Conservation (phyloP, 2,113 vertebrate genomes). For the Lichenostomus cassidix region DNA sequence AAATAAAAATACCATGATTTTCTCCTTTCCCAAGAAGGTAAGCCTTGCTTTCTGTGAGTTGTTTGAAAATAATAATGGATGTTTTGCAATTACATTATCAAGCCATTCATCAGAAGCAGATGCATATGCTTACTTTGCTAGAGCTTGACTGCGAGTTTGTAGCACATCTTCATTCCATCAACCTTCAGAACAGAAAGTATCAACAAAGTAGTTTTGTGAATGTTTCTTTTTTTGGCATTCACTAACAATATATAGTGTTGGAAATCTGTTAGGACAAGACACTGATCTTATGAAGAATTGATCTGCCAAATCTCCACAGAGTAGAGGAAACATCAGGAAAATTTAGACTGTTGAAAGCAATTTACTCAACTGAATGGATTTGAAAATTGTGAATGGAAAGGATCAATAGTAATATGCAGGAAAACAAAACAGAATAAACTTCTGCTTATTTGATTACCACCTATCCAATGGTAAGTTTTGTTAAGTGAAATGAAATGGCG, state of each 20-base stretch:
- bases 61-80: not conserved
- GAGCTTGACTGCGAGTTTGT: not conserved
- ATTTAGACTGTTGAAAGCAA: conserved; percentile 34
- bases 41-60: not conserved
- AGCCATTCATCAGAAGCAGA: not conserved
- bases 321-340: conserved; percentile 40
- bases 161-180: conserved; percentile 4
- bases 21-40: not conserved
- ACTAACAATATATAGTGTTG: conserved; percentile 41
- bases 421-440: conserved; percentile 26
- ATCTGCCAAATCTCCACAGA: conserved; percentile 54
- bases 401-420: conserved; percentile 46
- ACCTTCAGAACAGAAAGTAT: not conserved
- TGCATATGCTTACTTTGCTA: conserved; percentile 22
- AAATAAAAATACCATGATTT: not conserved
- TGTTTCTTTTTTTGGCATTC: conserved; percentile 14
- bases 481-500: not conserved
- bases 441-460: conserved; percentile 27
- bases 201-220: not conserved
- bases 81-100: not conserved
- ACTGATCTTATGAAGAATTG: conserved; percentile 48
- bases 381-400: conserved; percentile 61
- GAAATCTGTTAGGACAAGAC: conserved; percentile 51
- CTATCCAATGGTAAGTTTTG: conserved; percentile 31
- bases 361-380: conserved; percentile 39